phyloP scores from a whole-genome alignment of 2,888 invertebrate species.

The Leptinotarsa rubiginosa region DNA sequence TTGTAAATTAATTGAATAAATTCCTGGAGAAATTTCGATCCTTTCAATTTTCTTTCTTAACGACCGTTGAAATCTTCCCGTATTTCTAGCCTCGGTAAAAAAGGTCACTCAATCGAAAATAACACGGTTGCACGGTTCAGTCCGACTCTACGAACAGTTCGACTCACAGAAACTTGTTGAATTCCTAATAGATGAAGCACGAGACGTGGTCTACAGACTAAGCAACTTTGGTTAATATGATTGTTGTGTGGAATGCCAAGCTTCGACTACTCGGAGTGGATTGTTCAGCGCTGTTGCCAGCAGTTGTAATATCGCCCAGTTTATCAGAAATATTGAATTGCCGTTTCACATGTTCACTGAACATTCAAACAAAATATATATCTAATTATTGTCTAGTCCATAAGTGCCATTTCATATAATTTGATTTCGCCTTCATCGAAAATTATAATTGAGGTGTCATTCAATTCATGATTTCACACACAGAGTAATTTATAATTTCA shows the following conservation, averaged over 20 bases:
- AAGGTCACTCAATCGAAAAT: constrained; percentile 6
- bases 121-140: neutral
- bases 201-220: constrained; percentile 22
- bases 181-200: constrained; percentile 14
- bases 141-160: constrained; percentile 14
- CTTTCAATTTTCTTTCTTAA: constrained; percentile 25
- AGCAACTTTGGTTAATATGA: constrained; percentile 51
- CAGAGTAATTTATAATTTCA: too few relatives aligned
- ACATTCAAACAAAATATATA: too few relatives aligned
- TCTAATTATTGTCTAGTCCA: too few relatives aligned
- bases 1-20: constrained; percentile 5
- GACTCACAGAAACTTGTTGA: constrained; percentile 29
- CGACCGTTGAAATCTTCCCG: constrained; percentile 31
- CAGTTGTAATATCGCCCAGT: neutral
- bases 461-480: too few relatives aligned
- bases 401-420: too few relatives aligned
- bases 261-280: constrained; percentile 48
- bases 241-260: constrained; percentile 56
- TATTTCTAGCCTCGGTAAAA: constrained; percentile 7
- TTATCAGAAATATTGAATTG: neutral
- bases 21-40: neutral
- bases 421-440: too few relatives aligned
- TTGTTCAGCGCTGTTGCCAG: constrained; percentile 32
- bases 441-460: too few relatives aligned
- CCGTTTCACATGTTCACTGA: neutral